phyloP scores from a whole-genome alignment of 1,140 invertebrate genomes.

The Drosophila athabasca region DNA sequence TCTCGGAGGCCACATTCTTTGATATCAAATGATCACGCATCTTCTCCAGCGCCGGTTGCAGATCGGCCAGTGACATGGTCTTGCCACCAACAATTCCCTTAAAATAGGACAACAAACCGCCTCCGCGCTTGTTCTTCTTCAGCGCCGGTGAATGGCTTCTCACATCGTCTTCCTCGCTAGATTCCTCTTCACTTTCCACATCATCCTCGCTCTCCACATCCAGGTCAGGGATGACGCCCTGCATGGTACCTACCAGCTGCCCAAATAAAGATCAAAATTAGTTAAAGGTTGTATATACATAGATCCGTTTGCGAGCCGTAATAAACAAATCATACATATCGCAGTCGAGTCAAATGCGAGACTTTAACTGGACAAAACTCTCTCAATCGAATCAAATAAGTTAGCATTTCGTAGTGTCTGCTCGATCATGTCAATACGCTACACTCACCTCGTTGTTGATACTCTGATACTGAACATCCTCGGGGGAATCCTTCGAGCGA shows the following conservation, averaged over 20 bases:
- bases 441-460: constrained; percentile 86
- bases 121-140: constrained; percentile 54
- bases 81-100: constrained; percentile 95
- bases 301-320: too few species aligned
- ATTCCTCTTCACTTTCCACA: constrained; percentile 61
- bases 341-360: too few species aligned
- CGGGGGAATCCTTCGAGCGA: constrained; percentile 91
- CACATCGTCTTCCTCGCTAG: constrained; percentile 59
- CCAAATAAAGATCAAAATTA: constrained; percentile 40
- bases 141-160: constrained; percentile 55
- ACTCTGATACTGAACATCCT: constrained; percentile 84
- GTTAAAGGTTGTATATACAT: too few species aligned
- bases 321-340: too few species aligned
- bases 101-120: constrained; percentile 91
- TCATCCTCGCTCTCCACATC: constrained; percentile 86
- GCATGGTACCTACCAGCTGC: constrained; percentile 92
- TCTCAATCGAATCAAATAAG: too few species aligned
- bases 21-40: constrained; percentile 97
- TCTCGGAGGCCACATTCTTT: constrained; percentile 99
- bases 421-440: too few species aligned
- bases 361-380: too few species aligned
- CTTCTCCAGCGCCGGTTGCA: constrained; percentile 96
- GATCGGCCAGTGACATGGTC: constrained; percentile 88
- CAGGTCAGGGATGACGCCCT: constrained; percentile 89
- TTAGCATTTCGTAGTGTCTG: too few species aligned